Conservation (phyloP, 2,113 vertebrate genomes). For the Struthio camelus region DNA sequence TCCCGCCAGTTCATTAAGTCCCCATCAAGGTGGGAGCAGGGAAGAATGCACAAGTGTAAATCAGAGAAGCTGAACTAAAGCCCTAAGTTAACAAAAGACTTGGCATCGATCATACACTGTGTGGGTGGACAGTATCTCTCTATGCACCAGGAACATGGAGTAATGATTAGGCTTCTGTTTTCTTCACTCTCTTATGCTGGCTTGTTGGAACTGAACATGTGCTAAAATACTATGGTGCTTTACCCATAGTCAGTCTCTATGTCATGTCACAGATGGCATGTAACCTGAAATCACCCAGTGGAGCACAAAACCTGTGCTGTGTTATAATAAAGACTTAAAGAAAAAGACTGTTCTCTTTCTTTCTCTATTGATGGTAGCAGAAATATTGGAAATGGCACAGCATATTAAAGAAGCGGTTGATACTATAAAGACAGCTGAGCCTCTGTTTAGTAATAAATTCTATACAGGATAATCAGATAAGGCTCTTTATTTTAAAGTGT, state of each 20-base stretch:
- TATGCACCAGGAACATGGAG: constrained; percentile 68
- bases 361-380: neutral
- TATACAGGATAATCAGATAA: neutral
- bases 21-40: neutral
- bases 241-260: neutral
- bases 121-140: constrained; percentile 69
- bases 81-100: constrained; percentile 52
- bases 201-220: constrained; percentile 55
- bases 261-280: constrained; percentile 26
- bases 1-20: neutral
- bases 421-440: neutral
- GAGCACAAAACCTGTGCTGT: neutral
- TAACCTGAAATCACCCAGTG: constrained; percentile 53
- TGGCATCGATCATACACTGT: constrained; percentile 50
- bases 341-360: neutral
- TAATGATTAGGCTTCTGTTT: constrained; percentile 73
- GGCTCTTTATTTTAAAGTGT: constrained; percentile 1
- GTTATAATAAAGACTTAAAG: neutral
- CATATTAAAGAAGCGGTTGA: neutral
- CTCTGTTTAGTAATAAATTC: neutral
- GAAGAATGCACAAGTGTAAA: neutral
- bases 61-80: constrained; percentile 41
- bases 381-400: neutral
- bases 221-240: constrained; percentile 39
- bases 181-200: constrained; percentile 22